Evolutionary conservation across 2,888 invertebrate species (phyloP).

Genomic region (Cephus pygmeus): DNA sequence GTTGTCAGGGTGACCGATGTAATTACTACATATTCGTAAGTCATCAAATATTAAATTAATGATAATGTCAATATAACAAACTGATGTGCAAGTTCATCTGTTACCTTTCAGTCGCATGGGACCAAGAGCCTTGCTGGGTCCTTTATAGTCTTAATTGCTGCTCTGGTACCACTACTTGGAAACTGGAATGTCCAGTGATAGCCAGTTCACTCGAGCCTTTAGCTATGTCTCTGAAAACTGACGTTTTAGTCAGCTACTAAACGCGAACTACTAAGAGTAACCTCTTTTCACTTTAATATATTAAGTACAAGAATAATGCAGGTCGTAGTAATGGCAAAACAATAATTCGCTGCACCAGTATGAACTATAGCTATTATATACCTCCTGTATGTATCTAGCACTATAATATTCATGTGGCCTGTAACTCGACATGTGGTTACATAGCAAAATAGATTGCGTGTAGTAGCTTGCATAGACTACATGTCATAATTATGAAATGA

Average conservation of each 20-base stretch:
- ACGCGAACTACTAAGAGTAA: not conserved
- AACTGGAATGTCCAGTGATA: conserved; percentile 21
- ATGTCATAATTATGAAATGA: not conserved
- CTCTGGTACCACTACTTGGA: conserved; percentile 21
- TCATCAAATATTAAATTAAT: conserved; percentile 42
- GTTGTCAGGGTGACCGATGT: conserved; percentile 95
- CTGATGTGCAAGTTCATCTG: no score
- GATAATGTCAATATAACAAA: not conserved
- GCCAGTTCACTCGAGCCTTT: not conserved
- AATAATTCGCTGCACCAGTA: not conserved
- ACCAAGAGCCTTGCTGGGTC: conserved; percentile 10
- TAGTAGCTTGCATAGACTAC: not conserved
- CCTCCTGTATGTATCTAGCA: not conserved
- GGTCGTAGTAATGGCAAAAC: not conserved
- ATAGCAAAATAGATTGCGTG: not conserved
- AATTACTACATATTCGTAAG: conserved; percentile 96
- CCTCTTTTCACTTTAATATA: not conserved
- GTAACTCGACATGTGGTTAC: not conserved
- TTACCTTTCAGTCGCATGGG: conserved; percentile 40
- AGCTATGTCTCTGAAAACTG: not conserved
- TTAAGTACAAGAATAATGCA: not conserved
- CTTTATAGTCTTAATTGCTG: conserved; percentile 12
- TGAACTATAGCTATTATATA: not conserved
- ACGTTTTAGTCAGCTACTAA: not conserved
- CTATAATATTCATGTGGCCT: not conserved